A percentile compares a stretch with the other conserved stretches of the same genome.
phyloP scores from a whole-genome alignment of 2,113 vertebrate genomes.

The Chaetorhynchus papuensis region DNA sequence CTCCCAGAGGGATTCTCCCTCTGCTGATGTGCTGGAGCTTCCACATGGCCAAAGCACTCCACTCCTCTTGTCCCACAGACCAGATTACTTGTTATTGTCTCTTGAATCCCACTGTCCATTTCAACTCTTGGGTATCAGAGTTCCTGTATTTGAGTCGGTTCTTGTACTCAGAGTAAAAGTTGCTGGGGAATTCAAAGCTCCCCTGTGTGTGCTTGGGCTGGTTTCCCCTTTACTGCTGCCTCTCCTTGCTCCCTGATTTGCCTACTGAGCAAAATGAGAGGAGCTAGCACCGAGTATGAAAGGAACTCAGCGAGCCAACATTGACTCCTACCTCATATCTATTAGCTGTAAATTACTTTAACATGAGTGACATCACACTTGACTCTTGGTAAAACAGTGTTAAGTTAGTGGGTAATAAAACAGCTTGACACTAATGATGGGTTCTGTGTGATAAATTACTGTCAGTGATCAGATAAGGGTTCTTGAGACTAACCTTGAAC shows the following conservation, averaged over 20 bases:
- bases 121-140: neutral
- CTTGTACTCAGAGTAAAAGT: neutral
- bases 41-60: neutral
- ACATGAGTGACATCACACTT: constrained; percentile 68
- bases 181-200: neutral
- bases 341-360: constrained; percentile 65
- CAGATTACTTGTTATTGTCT: neutral
- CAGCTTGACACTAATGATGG: constrained; percentile 71
- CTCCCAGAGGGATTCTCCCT: neutral
- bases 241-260: neutral
- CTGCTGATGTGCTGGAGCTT: neutral
- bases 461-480: constrained; percentile 64
- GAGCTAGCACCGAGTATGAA: neutral
- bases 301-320: constrained; percentile 26
- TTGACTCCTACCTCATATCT: constrained; percentile 43
- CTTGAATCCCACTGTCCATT: neutral
- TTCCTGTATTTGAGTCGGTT: neutral
- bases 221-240: neutral
- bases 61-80: neutral
- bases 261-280: constrained; percentile 15
- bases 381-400: constrained; percentile 68
- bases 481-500: constrained; percentile 69
- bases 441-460: constrained; percentile 67
- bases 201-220: neutral
- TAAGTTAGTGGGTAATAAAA: constrained; percentile 68